Conservation (phyloP, 2,113 vertebrate species). For the Plectropomus leopardus region DNA sequence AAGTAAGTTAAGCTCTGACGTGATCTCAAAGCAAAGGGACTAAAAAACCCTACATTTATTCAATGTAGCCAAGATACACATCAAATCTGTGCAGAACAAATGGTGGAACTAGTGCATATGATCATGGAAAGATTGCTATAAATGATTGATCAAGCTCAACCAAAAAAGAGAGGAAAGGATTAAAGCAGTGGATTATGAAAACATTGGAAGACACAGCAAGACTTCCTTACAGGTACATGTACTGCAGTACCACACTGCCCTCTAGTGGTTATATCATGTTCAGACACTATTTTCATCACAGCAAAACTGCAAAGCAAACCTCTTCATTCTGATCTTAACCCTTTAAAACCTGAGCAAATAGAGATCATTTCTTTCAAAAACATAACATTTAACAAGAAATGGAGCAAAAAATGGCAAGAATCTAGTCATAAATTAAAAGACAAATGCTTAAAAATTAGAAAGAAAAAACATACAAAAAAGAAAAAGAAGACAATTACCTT, state of each 20-base stretch:
- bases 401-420: too few relatives aligned
- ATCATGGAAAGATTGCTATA: neutral
- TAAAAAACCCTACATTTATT: neutral
- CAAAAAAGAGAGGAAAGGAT: neutral
- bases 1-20: constrained; percentile 10
- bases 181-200: neutral
- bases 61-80: neutral
- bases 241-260: constrained; percentile 60
- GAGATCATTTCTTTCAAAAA: too few relatives aligned
- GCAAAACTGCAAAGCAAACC: neutral
- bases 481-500: too few relatives aligned
- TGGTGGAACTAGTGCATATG: neutral
- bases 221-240: neutral
- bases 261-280: constrained; percentile 41
- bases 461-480: too few relatives aligned
- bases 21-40: constrained; percentile 24
- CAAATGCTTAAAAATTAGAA: too few relatives aligned
- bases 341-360: too few relatives aligned
- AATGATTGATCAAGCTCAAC: neutral
- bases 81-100: neutral
- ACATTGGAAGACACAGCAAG: neutral
- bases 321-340: neutral
- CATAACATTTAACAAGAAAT: too few relatives aligned
- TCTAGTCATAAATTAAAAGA: too few relatives aligned
- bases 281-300: neutral